Evolutionary conservation across 2,113 vertebrate species (phyloP), one percentile per base, ranked within the genome.

Genomic region (Rhynchomys soricoides): DNA sequence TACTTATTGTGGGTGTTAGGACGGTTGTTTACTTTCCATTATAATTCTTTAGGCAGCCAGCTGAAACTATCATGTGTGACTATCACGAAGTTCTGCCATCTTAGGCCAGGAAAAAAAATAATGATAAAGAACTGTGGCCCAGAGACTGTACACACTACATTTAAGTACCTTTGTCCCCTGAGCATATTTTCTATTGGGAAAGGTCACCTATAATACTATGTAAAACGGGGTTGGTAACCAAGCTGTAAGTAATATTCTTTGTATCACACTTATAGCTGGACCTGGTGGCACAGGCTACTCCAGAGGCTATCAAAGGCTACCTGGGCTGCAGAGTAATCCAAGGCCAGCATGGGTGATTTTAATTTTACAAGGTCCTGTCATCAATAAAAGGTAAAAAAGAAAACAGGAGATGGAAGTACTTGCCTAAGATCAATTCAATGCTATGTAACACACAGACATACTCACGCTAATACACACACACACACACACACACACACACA

Each of bases 11-110:
- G 91, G 57, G 3, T 40, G 21, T 71, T 50, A 0, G 88, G 50
- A 0, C 79, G 57, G 62, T 62, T 97, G 94, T 96, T 98, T 94
- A 75, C 96, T 97, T 96, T 93, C 96, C 96, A 4, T 43, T 77
- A 68, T n/a, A 66, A 50, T 75, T 29, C 31, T 96, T 98, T 97
- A 97, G 89, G 91, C 95, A 97, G 83, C 66, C 75, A 90, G 92
- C 87, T 90, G 92, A 68, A 95, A 97, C 77, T 95, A 43, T 6
- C 4, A 77, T 94, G 88, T 86, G 89, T 96, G 93, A 98, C 97
- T 95, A 94, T 45, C 86, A 78, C 90, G 85, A 79, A 93, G 93
- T 97, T 96, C 70, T 92, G 50, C 5, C 21, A 7, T 57, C 55
- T 64, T 45, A 31, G 17, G n/a, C 50, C 62, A 12, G 45, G 81